These are phyloP conservation scores for Chascanopsetta lugubris DNA, from an alignment of 2,113 vertebrate genomes.

Conservation along the genomic window DNA sequence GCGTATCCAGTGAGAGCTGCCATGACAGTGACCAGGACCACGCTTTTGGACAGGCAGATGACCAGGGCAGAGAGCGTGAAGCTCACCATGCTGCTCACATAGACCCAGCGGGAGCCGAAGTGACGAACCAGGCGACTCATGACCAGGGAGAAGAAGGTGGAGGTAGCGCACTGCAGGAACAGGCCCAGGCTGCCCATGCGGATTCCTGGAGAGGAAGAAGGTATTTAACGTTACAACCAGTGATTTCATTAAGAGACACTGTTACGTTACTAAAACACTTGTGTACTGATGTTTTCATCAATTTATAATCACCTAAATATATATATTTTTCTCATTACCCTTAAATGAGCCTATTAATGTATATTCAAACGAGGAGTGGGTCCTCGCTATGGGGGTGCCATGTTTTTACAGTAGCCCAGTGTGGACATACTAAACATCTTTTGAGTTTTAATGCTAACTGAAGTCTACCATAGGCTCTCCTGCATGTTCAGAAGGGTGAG, in stretches of 20 bases:
- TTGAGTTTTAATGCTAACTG: too few relatives aligned
- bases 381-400: too few relatives aligned
- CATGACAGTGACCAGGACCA: slow-evolving; percentile 80
- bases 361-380: too few relatives aligned
- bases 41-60: slow-evolving; percentile 79
- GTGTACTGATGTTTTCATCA: too few relatives aligned
- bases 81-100: slow-evolving; percentile 83
- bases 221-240: neutral
- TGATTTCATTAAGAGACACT: neutral
- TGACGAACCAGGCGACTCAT: slow-evolving; percentile 79
- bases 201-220: slow-evolving; percentile 70
- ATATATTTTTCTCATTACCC: too few relatives aligned
- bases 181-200: slow-evolving; percentile 85
- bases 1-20: slow-evolving; percentile 82
- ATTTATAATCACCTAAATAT: too few relatives aligned
- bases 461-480: too few relatives aligned
- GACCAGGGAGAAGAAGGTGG: slow-evolving; percentile 81
- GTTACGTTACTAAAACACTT: too few relatives aligned
- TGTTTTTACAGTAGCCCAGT: too few relatives aligned
- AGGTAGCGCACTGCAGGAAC: slow-evolving; percentile 84
- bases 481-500: too few relatives aligned
- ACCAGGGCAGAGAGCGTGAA: slow-evolving; percentile 79
- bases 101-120: slow-evolving; percentile 79
- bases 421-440: too few relatives aligned
- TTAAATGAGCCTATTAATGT: too few relatives aligned